A percentile compares a stretch with the other conserved stretches of the same genome.
These are phyloP conservation scores for Drosophila ficusphila DNA, from an alignment of 1,140 invertebrate species.

Conservation along the genomic window DNA sequence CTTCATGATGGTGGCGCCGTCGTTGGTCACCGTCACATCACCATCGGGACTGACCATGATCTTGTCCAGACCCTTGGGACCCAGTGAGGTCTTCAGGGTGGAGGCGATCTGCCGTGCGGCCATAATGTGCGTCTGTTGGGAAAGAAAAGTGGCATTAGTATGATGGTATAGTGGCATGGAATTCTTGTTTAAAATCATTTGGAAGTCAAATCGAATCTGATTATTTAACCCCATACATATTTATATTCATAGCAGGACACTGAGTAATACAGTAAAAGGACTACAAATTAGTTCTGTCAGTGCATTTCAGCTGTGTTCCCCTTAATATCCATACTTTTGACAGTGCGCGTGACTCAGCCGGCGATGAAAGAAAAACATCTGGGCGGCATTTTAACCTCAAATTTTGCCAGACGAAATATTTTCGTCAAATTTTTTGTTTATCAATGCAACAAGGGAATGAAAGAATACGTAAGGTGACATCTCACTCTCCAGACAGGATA, in stretches of 20 bases:
- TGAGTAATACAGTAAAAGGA: too few relatives aligned
- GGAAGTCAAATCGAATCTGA: too few relatives aligned
- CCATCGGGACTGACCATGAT: constrained; percentile 99
- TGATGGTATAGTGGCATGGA: neutral
- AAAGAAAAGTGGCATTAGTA: neutral
- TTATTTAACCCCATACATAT: too few relatives aligned
- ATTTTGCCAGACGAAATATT: constrained; percentile 9
- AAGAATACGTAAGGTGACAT: neutral
- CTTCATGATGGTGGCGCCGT: constrained; percentile 99
- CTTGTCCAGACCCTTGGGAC: constrained; percentile 98
- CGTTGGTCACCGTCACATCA: constrained; percentile 99
- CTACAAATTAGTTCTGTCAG: neutral
- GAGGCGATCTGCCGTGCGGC: constrained; percentile 96
- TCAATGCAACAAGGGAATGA: neutral
- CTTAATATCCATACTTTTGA: constrained; percentile 5
- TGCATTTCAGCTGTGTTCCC: neutral
- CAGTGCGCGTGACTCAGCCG: constrained; percentile 70
- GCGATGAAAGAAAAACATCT: constrained; percentile 54
- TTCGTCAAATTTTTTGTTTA: neutral
- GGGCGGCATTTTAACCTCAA: constrained; percentile 73
- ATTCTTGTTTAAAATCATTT: too few relatives aligned
- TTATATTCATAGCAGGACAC: too few relatives aligned
- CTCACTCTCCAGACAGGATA: neutral
- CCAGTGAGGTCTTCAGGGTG: constrained; percentile 96
- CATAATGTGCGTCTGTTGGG: constrained; percentile 96